Conservation (phyloP, 2,888 invertebrate species). For the Balanococcus diminutus region DNA sequence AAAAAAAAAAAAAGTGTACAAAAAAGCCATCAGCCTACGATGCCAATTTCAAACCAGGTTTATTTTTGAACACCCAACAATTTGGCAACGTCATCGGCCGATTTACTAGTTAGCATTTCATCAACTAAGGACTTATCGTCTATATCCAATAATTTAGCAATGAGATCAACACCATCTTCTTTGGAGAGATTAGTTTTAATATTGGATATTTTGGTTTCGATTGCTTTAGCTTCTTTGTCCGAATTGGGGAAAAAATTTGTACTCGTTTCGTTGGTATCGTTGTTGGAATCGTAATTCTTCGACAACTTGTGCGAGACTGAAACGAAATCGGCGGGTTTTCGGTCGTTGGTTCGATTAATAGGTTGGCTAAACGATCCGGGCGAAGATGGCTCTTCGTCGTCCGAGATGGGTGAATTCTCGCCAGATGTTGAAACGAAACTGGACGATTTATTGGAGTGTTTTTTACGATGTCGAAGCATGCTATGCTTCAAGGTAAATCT, state of each 20-base stretch:
- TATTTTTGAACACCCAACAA: constrained; percentile 79
- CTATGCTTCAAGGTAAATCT: constrained; percentile 92
- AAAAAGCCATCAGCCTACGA: not conserved
- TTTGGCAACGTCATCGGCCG: constrained; percentile 85
- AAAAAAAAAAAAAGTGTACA: not conserved
- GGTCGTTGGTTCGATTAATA: not conserved
- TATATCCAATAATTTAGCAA: constrained; percentile 87
- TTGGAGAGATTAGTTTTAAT: constrained; percentile 22
- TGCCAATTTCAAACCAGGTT: not conserved
- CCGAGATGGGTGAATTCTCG: constrained; percentile 63
- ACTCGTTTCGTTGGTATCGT: not conserved
- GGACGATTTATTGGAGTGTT: constrained; percentile 68
- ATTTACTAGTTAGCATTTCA: constrained; percentile 75
- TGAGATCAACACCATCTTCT: constrained; percentile 68
- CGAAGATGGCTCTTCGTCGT: constrained; percentile 60
- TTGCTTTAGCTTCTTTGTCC: not conserved
- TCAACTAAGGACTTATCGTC: constrained; percentile 85
- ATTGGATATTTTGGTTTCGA: not conserved
- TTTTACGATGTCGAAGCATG: constrained; percentile 91
- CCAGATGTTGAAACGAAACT: constrained; percentile 58
- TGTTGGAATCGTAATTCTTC: not conserved
- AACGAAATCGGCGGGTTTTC: not conserved
- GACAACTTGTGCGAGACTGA: constrained; percentile 9
- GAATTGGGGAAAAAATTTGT: not conserved
- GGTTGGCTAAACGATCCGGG: not conserved